Evolutionary conservation across 2,888 invertebrate species (phyloP), one percentile per base, ranked within the genome.

Genomic region (Drosophila picticornis): DNA sequence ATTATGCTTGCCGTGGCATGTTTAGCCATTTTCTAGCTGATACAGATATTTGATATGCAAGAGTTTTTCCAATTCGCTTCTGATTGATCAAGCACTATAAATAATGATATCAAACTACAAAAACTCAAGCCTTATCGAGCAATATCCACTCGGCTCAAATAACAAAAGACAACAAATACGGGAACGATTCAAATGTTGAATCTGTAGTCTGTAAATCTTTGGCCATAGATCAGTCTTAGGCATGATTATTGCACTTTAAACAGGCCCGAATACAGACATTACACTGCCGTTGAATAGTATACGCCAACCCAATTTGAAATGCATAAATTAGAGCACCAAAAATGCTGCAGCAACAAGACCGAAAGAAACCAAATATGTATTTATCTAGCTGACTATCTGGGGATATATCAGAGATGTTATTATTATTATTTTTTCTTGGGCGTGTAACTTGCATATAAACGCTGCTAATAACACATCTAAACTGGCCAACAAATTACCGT

Each of bases 401-500:
- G 36, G 58, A 51, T 55, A 46, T 52, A 59, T 70, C 53, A 58
- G 60, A 59, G 58, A 62, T 67, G 59, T 43, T 46, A 58, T 53
- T 51, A 57, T 70, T 58, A 58, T 43, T 40, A 25, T 57, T 52
- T 36, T 55, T 36, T 59, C 58, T 56, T 62, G 77, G 86, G n/a
- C 38, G 9, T 72, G 79, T 88, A 88, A 90, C 88, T 83, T 80
- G 87, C 67, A 82, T 87, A 89, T 88, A 90, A 88, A 90, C 84
- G 90, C 75, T 84, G 84, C 87, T 88, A 88, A 87, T 87, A 83
- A 82, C 84, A 80, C 87, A 82, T 72, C 84, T 87, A 87, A 88
- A 90, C 80, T 88, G 88, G 82, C 53, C 80, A 88, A 86, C 87
- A 88, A 88, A 88, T 88, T 88, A 88, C 90, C 90, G 87, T 90